A percentile compares a stretch with the other conserved stretches of the same genome.
Evolutionary conservation across 2,888 invertebrate species (phyloP).

Genomic region (Phalangium opilio): DNA sequence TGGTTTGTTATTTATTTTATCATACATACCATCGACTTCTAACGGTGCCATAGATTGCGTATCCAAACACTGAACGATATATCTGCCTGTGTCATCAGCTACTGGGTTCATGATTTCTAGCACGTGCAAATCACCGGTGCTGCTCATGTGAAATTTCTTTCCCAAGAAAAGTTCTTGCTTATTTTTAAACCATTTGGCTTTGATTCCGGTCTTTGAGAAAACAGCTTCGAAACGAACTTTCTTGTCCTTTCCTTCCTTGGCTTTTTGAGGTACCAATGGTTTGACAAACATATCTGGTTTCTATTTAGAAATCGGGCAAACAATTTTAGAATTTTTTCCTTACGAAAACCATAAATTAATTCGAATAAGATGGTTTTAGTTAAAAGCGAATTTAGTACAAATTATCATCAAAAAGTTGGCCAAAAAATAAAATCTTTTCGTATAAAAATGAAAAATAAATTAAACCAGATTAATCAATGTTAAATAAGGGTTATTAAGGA

Average conservation of each 20-base stretch:
- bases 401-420: no score
- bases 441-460: no score
- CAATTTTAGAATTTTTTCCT: no score
- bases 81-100: constrained; percentile 93
- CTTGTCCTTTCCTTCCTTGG: constrained; percentile 91
- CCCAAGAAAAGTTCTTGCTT: constrained; percentile 84
- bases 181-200: constrained; percentile 50
- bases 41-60: constrained; percentile 75
- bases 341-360: no score
- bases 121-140: constrained; percentile 78
- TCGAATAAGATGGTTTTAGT: no score
- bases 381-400: no score
- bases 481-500: no score
- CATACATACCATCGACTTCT: constrained; percentile 61
- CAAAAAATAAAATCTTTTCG: no score
- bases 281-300: constrained; percentile 88
- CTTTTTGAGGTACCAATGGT: constrained; percentile 82
- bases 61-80: constrained; percentile 85
- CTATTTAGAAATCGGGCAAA: constrained; percentile 35
- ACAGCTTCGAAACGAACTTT: constrained; percentile 82
- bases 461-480: no score
- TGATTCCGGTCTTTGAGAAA: constrained; percentile 67
- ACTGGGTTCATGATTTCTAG: constrained; percentile 78
- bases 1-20: not conserved
- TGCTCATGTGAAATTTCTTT: constrained; percentile 88